phyloP scores from a whole-genome alignment of 2,113 vertebrate genomes.

The Alouatta palliata region DNA sequence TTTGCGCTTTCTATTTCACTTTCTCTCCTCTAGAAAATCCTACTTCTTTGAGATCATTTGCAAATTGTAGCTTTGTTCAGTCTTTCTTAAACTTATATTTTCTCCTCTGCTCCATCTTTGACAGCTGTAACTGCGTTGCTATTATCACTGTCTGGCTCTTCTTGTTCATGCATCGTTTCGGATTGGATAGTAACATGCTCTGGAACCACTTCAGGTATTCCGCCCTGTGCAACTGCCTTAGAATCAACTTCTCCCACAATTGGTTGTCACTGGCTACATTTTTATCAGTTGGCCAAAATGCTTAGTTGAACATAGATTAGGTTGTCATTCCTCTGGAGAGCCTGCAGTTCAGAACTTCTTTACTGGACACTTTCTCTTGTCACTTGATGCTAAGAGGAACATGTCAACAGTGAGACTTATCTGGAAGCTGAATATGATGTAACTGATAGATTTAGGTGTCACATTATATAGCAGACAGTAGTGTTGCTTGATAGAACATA shows the following conservation, averaged over 20 bases:
- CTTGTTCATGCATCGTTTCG: background rate
- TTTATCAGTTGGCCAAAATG: constrained; percentile 46
- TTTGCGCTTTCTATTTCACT: background rate
- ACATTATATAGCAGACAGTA: constrained; percentile 36
- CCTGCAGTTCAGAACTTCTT: constrained; percentile 49
- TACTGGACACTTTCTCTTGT: constrained; percentile 66
- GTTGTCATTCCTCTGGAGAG: constrained; percentile 43
- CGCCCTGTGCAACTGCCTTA: background rate
- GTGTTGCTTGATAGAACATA: constrained; percentile 54
- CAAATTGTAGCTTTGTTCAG: background rate
- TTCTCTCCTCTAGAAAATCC: constrained; percentile 37
- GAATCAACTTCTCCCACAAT: constrained; percentile 5
- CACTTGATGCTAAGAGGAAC: constrained; percentile 54
- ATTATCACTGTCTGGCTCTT: background rate
- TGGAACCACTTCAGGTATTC: background rate
- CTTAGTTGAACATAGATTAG: constrained; percentile 36
- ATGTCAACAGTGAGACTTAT: constrained; percentile 60
- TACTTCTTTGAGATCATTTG: background rate
- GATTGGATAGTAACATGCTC: background rate
- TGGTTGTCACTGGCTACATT: constrained; percentile 45
- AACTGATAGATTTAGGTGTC: constrained; percentile 66
- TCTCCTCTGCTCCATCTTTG: background rate
- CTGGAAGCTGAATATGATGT: constrained; percentile 56
- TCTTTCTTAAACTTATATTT: background rate
- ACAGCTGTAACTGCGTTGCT: background rate